Evolutionary conservation across 2,888 invertebrate species (phyloP), one percentile per base, ranked within the genome.

Genomic region (Epistrophella euchroma): DNA sequence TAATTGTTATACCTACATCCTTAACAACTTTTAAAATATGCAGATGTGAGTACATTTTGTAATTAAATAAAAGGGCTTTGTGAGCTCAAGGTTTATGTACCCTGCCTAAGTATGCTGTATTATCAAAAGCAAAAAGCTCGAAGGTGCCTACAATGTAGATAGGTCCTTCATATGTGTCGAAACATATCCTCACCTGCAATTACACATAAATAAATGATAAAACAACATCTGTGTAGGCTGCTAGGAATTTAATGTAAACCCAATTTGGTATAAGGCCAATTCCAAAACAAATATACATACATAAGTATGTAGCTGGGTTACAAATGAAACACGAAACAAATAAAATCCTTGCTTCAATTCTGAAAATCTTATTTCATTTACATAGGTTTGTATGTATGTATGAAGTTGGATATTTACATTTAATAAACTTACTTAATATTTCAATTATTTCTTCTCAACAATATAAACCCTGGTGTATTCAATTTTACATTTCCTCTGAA

Each of bases 391-490:
- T 32, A 5, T 32, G 9, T 32, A 5, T 32, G 32, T 32, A 32
- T 4, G 32, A 6, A 25, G 25, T 3, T 32, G 32, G 32, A 40
- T 50, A 52, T 28, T 56, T 56, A 56, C 32, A 56, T 56, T 56
- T 56, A 35, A 56, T 35, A 56, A 56, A 56, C 56, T 32, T 11
- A 35, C 32, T 17, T 32, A 35, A 56, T 35, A 56, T 56, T 56
- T 56, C 56, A 56, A 56, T 56, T 56, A 56, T 35, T 56, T 35
- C 56, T 35, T 11, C 6, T 35, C 32, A 56, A 56, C 1, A 56
- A 56, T 19, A 17, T 17, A 35, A 56, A 11, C 17, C 56, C 56
- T 56, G 56, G 56, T 17, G 17, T 11, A 17, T 56, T 35, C 17
- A 56, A 56, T 35, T 56, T 35, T 17, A 35, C 32, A 13, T 56